Percentiles rank a stretch among this genome's conserved stretches.
These are phyloP conservation scores for Plectus sambesii DNA, from an alignment of 1,140 invertebrate species.

Conservation along the genomic window DNA sequence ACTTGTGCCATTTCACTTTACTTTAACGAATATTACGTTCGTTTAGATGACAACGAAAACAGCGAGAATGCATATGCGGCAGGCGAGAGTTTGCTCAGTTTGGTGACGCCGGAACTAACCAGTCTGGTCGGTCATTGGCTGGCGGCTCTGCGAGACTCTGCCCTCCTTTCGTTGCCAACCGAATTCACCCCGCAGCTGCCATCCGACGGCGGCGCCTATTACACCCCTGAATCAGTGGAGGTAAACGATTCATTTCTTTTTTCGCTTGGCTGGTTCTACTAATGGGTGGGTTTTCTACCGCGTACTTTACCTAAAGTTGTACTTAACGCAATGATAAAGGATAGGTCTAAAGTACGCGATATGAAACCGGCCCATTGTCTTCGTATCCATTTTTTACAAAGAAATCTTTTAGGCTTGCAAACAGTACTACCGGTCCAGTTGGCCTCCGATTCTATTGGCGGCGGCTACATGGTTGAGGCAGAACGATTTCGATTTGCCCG, in stretches of 20 bases:
- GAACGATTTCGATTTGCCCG: slow-evolving; percentile 53
- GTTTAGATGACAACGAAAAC: slow-evolving; percentile 25
- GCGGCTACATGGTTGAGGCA: slow-evolving; percentile 69
- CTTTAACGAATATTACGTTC: too few species aligned
- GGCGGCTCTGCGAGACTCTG: slow-evolving; percentile 81
- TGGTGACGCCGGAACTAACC: slow-evolving; percentile 83
- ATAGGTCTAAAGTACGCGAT: too few species aligned
- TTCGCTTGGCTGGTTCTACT: too few species aligned
- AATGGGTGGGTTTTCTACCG: too few species aligned
- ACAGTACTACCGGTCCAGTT: slow-evolving; percentile 74
- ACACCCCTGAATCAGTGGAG: slow-evolving; percentile 87
- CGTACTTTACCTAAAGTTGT: too few species aligned
- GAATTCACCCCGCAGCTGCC: slow-evolving; percentile 56
- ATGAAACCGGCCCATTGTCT: too few species aligned
- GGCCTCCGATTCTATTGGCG: slow-evolving; percentile 87
- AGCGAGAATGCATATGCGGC: slow-evolving; percentile 49
- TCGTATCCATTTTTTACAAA: too few species aligned
- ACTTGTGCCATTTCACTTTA: too few species aligned
- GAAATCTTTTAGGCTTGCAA: slow-evolving; percentile 25
- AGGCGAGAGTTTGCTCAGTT: slow-evolving; percentile 67
- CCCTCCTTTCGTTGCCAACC: slow-evolving; percentile 75
- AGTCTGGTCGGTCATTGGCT: slow-evolving; percentile 86
- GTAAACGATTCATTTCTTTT: slow-evolving; percentile 57
- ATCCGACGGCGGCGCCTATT: slow-evolving; percentile 80
- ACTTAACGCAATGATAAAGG: too few species aligned